A percentile compares a stretch with the other conserved stretches of the same genome.
Conservation (phyloP, 1,140 invertebrate genomes). For the Stratiolaelaps scimitus region DNA sequence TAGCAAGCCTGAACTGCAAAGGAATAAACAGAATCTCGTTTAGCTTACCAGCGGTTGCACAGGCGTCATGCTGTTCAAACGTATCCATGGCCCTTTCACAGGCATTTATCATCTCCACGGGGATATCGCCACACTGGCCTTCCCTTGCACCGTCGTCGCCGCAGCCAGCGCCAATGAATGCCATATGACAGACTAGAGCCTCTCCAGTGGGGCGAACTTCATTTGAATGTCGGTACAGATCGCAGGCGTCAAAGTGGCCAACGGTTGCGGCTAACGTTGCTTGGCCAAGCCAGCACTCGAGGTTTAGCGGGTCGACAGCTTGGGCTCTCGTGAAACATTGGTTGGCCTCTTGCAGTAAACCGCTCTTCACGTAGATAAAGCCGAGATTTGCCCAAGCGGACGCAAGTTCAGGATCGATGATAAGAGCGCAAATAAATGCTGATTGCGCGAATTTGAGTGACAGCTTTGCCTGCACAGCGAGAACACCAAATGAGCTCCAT, state of each 20-base stretch:
- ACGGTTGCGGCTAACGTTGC: constrained; percentile 13
- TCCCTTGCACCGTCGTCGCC: too few species aligned
- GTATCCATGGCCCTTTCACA: not conserved
- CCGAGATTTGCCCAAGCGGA: constrained; percentile 17
- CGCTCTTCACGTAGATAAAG: constrained; percentile 13
- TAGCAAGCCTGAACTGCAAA: too few species aligned
- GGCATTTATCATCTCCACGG: not conserved
- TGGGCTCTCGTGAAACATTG: constrained; percentile 9
- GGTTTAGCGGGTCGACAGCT: constrained; percentile 4
- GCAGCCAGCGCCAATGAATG: not conserved
- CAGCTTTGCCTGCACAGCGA: not conserved
- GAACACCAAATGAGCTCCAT: constrained; percentile 12
- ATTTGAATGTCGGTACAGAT: constrained; percentile 21
- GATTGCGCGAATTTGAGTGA: not conserved
- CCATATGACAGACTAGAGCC: constrained; percentile 4
- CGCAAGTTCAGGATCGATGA: not conserved
- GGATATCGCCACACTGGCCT: not conserved
- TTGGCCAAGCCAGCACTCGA: constrained; percentile 22
- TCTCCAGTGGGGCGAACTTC: not conserved
- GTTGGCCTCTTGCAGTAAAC: constrained; percentile 8
- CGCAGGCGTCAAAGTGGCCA: constrained; percentile 14
- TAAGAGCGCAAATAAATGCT: not conserved
- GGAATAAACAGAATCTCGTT: too few species aligned
- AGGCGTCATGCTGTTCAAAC: not conserved
- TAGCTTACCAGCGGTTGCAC: constrained; percentile 5